phyloP scores from a whole-genome alignment of 92 coral and sea anemone species.

The Pocillopora meandrina region DNA sequence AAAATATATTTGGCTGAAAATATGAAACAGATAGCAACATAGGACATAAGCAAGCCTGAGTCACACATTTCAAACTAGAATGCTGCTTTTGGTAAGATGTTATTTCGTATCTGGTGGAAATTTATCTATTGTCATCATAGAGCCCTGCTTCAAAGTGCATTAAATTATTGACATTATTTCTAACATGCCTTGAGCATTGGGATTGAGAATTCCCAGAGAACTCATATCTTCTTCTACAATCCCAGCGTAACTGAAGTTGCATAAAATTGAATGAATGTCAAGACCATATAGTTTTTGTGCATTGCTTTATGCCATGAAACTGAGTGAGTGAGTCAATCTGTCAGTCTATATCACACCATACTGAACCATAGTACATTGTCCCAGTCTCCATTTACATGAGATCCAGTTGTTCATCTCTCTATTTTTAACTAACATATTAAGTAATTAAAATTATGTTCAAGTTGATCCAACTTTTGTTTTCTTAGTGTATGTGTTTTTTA shows the following conservation, averaged over 20 bases:
- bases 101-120: neutral
- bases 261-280: neutral
- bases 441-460: neutral
- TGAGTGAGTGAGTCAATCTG: neutral
- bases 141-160: neutral
- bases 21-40: too few species aligned
- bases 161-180: neutral
- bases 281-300: neutral
- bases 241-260: neutral
- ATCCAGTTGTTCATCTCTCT: too few species aligned
- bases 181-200: neutral
- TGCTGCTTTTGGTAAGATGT: neutral
- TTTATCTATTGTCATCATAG: neutral
- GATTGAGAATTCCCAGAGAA: neutral
- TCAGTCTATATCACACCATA: neutral
- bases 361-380: neutral
- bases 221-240: slow-evolving; percentile 2
- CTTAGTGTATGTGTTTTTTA: neutral
- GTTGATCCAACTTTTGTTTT: too few species aligned
- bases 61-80: too few species aligned
- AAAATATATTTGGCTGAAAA: too few species aligned
- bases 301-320: neutral
- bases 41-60: too few species aligned
- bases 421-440: too few species aligned
- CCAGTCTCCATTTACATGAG: neutral